These are phyloP conservation scores for Sylvia atricapilla DNA, from an alignment of 2,113 vertebrate genomes.

Conservation along the genomic window DNA sequence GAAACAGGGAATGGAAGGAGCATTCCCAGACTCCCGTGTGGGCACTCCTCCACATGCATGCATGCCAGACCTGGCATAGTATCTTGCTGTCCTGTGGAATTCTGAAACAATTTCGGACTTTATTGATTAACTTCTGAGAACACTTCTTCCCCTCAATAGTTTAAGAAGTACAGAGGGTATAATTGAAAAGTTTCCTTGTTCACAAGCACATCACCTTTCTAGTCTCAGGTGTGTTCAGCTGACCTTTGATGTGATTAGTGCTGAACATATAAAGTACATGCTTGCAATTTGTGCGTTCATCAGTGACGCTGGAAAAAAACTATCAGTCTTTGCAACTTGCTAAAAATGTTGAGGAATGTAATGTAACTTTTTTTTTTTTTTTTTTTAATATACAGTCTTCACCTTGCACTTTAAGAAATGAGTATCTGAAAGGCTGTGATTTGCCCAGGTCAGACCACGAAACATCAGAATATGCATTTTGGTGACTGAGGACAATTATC, in stretches of 20 bases:
- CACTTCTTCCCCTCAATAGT: accelerated
- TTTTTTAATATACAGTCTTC: not conserved
- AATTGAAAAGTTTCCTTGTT: not conserved
- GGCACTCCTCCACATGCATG: accelerated
- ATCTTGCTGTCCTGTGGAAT: not conserved
- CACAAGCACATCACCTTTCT: not conserved
- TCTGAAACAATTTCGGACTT: not conserved
- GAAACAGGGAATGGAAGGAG: not conserved
- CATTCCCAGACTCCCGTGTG: not conserved
- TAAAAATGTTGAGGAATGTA: not conserved
- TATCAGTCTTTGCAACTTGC: not conserved
- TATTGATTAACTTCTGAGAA: not conserved
- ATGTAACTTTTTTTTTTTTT: not conserved
- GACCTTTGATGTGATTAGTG: too few species aligned
- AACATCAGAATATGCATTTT: not conserved
- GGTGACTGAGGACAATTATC: not conserved
- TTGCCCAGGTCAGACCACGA: not conserved
- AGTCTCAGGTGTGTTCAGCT: not conserved
- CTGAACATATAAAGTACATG: not conserved
- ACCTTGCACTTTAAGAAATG: not conserved
- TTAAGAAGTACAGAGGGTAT: not conserved
- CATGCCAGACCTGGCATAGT: not conserved
- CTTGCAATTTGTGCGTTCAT: not conserved
- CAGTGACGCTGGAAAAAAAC: not conserved
- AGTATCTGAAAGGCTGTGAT: not conserved